Conservation (phyloP, 2,888 invertebrate genomes). For the Agrotis clavis region DNA sequence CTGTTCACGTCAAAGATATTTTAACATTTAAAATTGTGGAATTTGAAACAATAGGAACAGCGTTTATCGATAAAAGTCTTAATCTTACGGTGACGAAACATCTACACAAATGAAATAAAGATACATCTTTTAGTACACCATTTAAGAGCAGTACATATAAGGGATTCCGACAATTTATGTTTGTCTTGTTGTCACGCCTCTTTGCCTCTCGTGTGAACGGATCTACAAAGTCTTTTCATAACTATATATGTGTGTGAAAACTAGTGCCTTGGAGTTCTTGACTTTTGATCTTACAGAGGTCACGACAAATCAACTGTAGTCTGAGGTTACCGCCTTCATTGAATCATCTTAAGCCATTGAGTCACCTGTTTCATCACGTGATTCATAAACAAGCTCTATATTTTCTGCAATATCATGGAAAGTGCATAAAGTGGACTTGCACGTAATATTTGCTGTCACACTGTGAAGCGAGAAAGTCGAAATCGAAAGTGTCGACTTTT, state of each 20-base stretch:
- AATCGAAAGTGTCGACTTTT: slow-evolving; percentile 78
- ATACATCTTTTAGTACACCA: slow-evolving; percentile 33
- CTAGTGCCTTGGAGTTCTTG: slow-evolving; percentile 38
- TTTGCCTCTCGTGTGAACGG: slow-evolving; percentile 48
- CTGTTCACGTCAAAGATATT: not conserved
- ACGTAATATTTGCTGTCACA: slow-evolving; percentile 78
- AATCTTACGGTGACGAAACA: not conserved
- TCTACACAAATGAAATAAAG: slow-evolving; percentile 13
- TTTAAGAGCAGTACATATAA: slow-evolving; percentile 22
- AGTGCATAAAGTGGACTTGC: slow-evolving; percentile 48
- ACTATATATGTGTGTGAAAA: slow-evolving; percentile 30
- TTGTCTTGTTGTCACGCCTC: slow-evolving; percentile 47
- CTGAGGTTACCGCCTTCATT: slow-evolving; percentile 4
- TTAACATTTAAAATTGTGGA: not conserved
- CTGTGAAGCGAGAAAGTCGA: slow-evolving; percentile 76
- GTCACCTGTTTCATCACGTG: not conserved
- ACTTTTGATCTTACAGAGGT: slow-evolving; percentile 46
- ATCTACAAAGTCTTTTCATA: slow-evolving; percentile 26
- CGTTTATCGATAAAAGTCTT: not conserved
- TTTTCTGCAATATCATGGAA: slow-evolving; percentile 22
- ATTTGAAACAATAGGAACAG: not conserved
- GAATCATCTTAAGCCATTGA: slow-evolving; percentile 4
- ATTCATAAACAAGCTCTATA: not conserved
- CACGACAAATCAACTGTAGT: slow-evolving; percentile 28
- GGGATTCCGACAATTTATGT: slow-evolving; percentile 20